Conservation (phyloP, 2,113 vertebrate genomes). For the Leucosticte australis region DNA sequence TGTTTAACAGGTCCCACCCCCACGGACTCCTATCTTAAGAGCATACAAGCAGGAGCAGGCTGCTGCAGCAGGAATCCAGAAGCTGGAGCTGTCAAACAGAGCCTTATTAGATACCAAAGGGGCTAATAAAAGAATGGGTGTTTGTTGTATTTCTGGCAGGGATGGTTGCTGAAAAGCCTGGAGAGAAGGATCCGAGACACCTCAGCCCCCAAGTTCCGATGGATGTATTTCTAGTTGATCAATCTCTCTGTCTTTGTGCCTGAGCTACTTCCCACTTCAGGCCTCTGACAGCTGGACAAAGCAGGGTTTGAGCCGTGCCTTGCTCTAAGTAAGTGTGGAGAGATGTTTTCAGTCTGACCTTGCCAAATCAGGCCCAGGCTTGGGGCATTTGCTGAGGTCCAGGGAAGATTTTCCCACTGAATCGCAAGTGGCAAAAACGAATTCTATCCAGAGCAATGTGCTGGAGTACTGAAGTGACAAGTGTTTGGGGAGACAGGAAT, state of each 20-base stretch:
- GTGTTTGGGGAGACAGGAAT: not conserved
- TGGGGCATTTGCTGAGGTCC: not conserved
- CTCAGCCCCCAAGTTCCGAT: not conserved
- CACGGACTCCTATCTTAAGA: not conserved
- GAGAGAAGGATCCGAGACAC: not conserved
- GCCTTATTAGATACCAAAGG: slow-evolving; percentile 7
- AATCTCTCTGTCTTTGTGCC: not conserved
- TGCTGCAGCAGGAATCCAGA: slow-evolving; percentile 28
- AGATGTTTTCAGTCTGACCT: slow-evolving; percentile 48
- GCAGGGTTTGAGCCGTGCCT: not conserved
- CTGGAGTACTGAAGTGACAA: slow-evolving; percentile 15
- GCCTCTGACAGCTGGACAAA: slow-evolving; percentile 55
- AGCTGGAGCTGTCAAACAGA: not conserved
- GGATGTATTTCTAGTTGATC: slow-evolving; percentile 8
- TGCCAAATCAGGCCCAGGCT: slow-evolving; percentile 15
- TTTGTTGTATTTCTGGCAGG: slow-evolving; percentile 28
- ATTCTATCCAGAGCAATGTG: not conserved
- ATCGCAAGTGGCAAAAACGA: not conserved
- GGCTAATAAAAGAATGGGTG: slow-evolving; percentile 54
- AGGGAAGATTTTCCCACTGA: slow-evolving; percentile 46
- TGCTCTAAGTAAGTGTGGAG: slow-evolving; percentile 29
- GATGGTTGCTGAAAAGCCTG: slow-evolving; percentile 50
- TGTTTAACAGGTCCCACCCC: not conserved
- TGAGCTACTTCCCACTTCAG: slow-evolving; percentile 14
- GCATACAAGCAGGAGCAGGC: not conserved